Percentiles rank a stretch among this genome's conserved stretches.
These are phyloP conservation scores for Kradibia gibbosae DNA, from an alignment of 1,140 invertebrate genomes.

Conservation along the genomic window DNA sequence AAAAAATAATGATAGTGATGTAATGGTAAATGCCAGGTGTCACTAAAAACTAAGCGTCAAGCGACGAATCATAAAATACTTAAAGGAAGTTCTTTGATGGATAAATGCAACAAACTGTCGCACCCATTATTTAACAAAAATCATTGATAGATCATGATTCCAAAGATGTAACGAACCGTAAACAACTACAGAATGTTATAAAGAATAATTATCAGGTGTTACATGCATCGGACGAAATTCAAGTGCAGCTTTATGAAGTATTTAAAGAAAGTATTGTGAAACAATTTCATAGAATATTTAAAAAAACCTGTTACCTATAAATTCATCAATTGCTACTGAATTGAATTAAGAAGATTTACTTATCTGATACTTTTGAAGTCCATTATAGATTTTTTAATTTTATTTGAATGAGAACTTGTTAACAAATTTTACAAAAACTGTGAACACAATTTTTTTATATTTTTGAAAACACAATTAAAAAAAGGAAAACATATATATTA, in stretches of 20 bases:
- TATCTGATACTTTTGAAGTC: too few relatives aligned
- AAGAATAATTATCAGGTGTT: constrained; percentile 60
- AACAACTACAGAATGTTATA: constrained; percentile 45
- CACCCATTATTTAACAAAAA: constrained; percentile 23
- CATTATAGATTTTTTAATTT: too few relatives aligned
- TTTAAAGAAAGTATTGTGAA: not conserved
- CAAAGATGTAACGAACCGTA: constrained; percentile 56
- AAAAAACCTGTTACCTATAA: not conserved
- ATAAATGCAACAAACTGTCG: constrained; percentile 1
- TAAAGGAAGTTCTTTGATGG: constrained; percentile 57
- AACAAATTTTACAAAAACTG: too few relatives aligned
- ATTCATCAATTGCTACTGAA: too few relatives aligned
- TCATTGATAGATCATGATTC: not conserved
- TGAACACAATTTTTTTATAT: too few relatives aligned
- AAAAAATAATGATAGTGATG: constrained; percentile 11
- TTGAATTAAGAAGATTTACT: too few relatives aligned
- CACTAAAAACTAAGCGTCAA: constrained; percentile 51
- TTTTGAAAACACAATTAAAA: too few relatives aligned
- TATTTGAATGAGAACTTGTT: too few relatives aligned
- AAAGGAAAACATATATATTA: too few relatives aligned
- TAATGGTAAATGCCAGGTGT: constrained; percentile 57
- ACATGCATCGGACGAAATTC: constrained; percentile 50
- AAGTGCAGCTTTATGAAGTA: not conserved
- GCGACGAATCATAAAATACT: constrained; percentile 45
- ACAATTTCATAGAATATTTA: not conserved